Evolutionary conservation across 1,140 invertebrate genomes (phyloP), one percentile per base, ranked within the genome.

Genomic region (Apolygus lucorum): DNA sequence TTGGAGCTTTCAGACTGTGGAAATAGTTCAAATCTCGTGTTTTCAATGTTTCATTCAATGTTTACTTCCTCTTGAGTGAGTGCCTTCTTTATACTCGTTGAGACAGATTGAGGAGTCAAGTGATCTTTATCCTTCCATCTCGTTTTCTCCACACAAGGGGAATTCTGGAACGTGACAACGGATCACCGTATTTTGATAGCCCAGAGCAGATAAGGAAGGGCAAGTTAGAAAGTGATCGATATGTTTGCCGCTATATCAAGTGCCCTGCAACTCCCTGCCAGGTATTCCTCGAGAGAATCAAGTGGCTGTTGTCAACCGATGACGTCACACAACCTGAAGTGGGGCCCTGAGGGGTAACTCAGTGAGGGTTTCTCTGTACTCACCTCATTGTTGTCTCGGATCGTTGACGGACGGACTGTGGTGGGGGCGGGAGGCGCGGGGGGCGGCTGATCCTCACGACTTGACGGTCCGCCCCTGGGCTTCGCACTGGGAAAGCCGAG

Each of bases 401-500:
- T 42, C 4, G 54, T 11, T 11, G 11, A 22, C 11, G 54, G 54
- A 22, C 54, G 54, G 11, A 22, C 4, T 21, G 54, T 8, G 22
- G 22, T 8, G 54, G 22, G 22, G 22, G 22, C 11, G 54, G 54
- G 22, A 11, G 54, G 54, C 2, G 54, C 54, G 54, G 22, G 8
- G 54, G 54, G 2, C 22, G 54, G 22, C 11, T 42, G 11, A 11
- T 21, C 11, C 54, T 24, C 11, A 24, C 54, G 54, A 13, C 54
- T 59, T 59, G 4, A 59, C 54, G 11, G 54, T 17, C 54, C 54
- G 54, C 54, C 54, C 54, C 54, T 59, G 54, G 54, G 54, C 8
- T 11, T 59, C 54, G 22, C 54, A 59, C 54, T 59, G 54, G 4
- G 54, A 21, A 21, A 59, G 22, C 54, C 13, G 11, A 22, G 54